These are phyloP conservation scores for Cairina moschata DNA, from an alignment of 2,113 vertebrate genomes.

Conservation along the genomic window DNA sequence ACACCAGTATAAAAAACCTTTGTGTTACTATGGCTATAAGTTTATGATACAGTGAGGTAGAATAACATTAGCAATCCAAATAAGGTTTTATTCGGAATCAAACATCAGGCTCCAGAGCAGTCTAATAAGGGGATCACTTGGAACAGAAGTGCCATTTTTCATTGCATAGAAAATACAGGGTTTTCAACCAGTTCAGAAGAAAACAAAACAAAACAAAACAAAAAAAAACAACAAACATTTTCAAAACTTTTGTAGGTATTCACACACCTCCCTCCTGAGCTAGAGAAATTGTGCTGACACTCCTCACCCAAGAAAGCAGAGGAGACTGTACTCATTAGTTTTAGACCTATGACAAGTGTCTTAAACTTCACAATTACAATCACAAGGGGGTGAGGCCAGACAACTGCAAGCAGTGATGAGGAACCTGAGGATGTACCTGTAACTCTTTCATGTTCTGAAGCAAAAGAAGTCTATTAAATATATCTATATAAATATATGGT, in stretches of 20 bases:
- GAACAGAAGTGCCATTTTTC: not conserved
- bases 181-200: not conserved
- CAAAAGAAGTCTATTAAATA: not conserved
- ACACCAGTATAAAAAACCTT: not conserved
- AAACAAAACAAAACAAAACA: no score
- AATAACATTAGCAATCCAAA: not conserved
- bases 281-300: not conserved
- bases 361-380: not conserved
- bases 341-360: not conserved
- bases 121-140: not conserved
- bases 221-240: not conserved
- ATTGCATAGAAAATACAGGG: accelerated
- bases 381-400: not conserved
- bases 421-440: not conserved
- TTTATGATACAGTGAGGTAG: not conserved
- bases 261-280: not conserved
- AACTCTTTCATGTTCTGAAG: not conserved
- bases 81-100: not conserved
- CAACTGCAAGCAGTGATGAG: not conserved
- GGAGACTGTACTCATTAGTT: not conserved
- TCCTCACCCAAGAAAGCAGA: not conserved
- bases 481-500: not conserved
- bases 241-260: not conserved
- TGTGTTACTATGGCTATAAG: not conserved
- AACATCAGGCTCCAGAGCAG: not conserved